These are phyloP conservation scores for Osmerus eperlanus DNA, from an alignment of 2,113 vertebrate genomes.

Conservation along the genomic window DNA sequence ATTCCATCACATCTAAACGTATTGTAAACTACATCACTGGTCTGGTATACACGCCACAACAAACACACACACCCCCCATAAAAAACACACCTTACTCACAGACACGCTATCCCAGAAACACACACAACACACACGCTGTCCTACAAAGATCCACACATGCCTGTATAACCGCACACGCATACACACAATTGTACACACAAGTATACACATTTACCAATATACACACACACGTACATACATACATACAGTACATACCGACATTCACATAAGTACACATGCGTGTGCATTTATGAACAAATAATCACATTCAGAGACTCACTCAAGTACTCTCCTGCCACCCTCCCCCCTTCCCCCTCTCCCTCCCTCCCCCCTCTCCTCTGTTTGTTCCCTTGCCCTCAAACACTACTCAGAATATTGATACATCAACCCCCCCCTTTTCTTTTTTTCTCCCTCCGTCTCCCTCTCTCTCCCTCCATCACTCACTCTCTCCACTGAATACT, in stretches of 20 bases:
- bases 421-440: slow-evolving; percentile 67
- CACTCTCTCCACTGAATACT: slow-evolving; percentile 82
- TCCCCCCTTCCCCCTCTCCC: slow-evolving; percentile 37
- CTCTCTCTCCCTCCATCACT: slow-evolving; percentile 70
- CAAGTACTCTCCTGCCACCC: slow-evolving; percentile 60
- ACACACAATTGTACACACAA: slow-evolving; percentile 15
- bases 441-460: slow-evolving; percentile 27
- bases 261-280: slow-evolving; percentile 10
- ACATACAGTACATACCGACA: slow-evolving; percentile 3
- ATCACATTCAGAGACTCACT: slow-evolving; percentile 69
- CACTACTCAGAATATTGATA: slow-evolving; percentile 85
- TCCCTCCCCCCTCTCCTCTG: slow-evolving; percentile 61
- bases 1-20: slow-evolving; percentile 74
- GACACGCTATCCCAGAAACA: slow-evolving; percentile 6
- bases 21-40: slow-evolving; percentile 57
- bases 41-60: slow-evolving; percentile 18
- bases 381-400: slow-evolving; percentile 81
- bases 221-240: slow-evolving; percentile 15
- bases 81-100: slow-evolving; percentile 6
- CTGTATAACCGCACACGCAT: neutral
- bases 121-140: slow-evolving; percentile 13
- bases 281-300: slow-evolving; percentile 67
- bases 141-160: neutral
- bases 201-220: slow-evolving; percentile 28
- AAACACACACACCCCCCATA: slow-evolving; percentile 16